Evolutionary conservation across 30 jellyfish, hydroid and myxozoan species (phyloP).

Genomic region (Cassiopea xamachana): DNA sequence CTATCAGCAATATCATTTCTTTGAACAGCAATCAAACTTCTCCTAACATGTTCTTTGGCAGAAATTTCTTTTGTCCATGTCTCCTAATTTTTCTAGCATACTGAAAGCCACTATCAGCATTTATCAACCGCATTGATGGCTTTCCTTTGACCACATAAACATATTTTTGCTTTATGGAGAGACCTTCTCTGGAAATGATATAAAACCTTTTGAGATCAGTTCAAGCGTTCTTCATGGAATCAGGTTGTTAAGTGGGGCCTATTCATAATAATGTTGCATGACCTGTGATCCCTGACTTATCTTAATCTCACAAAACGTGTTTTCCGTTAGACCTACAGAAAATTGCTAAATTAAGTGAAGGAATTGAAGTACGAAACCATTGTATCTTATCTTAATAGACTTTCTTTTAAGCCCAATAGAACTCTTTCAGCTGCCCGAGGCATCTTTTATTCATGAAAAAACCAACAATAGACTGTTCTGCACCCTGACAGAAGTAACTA

Average conservation of each 20-base stretch:
- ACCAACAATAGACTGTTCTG: background rate
- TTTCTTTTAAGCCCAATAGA: constrained; percentile 16
- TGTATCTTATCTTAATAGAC: constrained; percentile 25
- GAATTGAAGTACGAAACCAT: constrained; percentile 2
- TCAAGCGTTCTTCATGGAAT: background rate
- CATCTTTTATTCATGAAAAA: constrained; percentile 35
- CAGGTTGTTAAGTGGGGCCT: background rate
- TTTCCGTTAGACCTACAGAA: background rate
- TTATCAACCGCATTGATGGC: background rate
- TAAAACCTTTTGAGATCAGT: background rate
- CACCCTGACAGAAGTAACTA: background rate
- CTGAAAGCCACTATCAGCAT: too few species aligned
- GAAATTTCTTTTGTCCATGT: background rate
- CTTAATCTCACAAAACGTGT: background rate
- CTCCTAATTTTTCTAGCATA: background rate
- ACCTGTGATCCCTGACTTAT: background rate
- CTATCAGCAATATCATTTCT: too few species aligned
- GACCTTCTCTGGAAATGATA: background rate
- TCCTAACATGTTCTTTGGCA: too few species aligned
- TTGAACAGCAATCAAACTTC: too few species aligned
- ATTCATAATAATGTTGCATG: background rate
- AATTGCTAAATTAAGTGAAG: background rate
- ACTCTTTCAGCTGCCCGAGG: constrained; percentile 29
- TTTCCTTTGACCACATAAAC: background rate
- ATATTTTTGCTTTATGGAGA: background rate